Evolutionary conservation across 2,797 vertebrate genomes (phyloP), one percentile per base, ranked within the genome.

Genomic region (Bradypodion ventrale): DNA sequence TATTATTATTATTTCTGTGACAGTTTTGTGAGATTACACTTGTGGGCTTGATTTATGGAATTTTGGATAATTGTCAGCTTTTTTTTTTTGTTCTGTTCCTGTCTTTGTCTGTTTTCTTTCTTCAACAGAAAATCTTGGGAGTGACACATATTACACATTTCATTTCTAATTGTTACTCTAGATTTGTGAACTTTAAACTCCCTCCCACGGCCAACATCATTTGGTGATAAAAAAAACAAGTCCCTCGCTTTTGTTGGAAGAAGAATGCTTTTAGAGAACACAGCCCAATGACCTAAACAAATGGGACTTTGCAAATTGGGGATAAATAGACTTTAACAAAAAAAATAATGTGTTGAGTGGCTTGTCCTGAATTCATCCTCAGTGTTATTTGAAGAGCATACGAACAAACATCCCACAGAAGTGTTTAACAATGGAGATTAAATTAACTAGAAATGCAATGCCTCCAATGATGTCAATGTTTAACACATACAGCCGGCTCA

Each of bases 31-130:
- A 35, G 68, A 94, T 82, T 42, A 84, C 80, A 90, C 90, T 87
- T 83, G 46, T 83, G 83, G 66, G 90, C 73, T 90, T 88, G 93
- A 92, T 94, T 88, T 80, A 85, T 91, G 68, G 84, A 94, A 89
- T 85, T 87, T 92, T 91, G 89, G 65, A 91, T 91, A 93, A 94
- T 92, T 91, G 94, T 89, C 94, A 92, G 81, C 82, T 92, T 86
- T 87, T n/a, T n/a, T n/a, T n/a, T n/a, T n/a, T 66, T 80, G 65
- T 66, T 52, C 49, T 52, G 49, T 81, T 89, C 12, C 80, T 40
- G 0, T 69, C 60, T 86, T 84, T 83, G 70, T 90, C 78, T 89
- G 83, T 46, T 80, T 13, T 80, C 90, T 87, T 69, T 16, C 10
- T 59, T 77, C 90, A 89, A 76, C 91, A 25, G 27, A 37, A 35